Evolutionary conservation across 92 coral and sea anemone genomes (phyloP).

Genomic region (Palythoa heliodiscus): DNA sequence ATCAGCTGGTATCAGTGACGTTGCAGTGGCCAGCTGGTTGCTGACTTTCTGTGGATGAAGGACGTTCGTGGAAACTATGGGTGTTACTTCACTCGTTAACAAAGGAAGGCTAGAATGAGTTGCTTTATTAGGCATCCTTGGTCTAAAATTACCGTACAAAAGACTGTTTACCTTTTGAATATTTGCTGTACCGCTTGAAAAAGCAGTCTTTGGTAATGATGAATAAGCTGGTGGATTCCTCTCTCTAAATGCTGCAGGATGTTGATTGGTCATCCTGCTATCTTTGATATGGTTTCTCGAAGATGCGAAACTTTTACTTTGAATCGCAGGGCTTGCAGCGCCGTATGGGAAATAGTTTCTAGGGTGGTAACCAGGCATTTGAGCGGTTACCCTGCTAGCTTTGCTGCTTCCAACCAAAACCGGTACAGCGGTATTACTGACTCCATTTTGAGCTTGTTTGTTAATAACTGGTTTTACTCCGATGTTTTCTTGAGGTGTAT

Average conservation of each 20-base stretch:
- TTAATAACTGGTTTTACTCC: conserved; percentile 1
- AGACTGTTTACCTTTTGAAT: background rate
- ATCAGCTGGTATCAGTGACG: background rate
- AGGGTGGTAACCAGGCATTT: background rate
- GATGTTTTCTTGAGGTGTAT: background rate
- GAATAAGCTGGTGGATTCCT: background rate
- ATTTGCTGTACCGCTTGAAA: background rate
- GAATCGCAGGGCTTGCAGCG: background rate
- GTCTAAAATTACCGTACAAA: background rate
- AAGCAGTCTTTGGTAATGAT: background rate
- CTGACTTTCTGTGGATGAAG: background rate
- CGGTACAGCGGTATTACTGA: background rate
- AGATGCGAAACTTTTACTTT: background rate
- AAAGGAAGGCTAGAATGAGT: background rate
- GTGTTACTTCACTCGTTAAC: background rate
- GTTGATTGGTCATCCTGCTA: background rate
- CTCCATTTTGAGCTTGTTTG: background rate
- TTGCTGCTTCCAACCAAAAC: background rate
- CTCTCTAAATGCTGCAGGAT: background rate
- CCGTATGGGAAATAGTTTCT: background rate
- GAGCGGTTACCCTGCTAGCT: background rate
- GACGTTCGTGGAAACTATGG: background rate
- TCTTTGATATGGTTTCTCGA: background rate
- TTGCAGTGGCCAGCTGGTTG: background rate
- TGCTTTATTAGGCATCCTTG: background rate